Conservation (phyloP, 2,797 vertebrate species). For the Pteropus rufus region DNA sequence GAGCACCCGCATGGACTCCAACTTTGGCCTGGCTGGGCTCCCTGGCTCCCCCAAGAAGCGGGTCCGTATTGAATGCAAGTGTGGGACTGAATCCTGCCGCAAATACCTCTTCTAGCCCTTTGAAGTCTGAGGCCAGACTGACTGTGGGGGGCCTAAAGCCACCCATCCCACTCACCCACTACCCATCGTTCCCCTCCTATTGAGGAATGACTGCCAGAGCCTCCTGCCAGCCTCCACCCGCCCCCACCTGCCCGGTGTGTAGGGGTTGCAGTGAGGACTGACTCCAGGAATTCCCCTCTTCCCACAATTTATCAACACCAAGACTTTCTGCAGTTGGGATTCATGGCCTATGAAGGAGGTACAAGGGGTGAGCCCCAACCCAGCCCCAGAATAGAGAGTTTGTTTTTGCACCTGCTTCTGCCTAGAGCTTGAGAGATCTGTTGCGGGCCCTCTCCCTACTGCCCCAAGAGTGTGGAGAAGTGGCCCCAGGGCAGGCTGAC, state of each 20-base stretch:
- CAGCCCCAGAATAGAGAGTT: background rate
- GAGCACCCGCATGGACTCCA: conserved; percentile 93
- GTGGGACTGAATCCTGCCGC: conserved; percentile 89
- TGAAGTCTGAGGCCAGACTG: conserved; percentile 56
- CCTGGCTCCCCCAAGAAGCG: conserved; percentile 89
- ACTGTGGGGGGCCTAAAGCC: conserved; percentile 19
- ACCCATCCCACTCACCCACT: background rate
- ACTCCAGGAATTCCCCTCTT: conserved; percentile 44
- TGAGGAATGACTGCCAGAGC: conserved; percentile 42
- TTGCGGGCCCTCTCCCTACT: background rate
- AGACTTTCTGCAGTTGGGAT: conserved; percentile 29
- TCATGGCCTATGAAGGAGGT: background rate
- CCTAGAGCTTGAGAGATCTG: conserved; percentile 32
- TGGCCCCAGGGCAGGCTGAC: background rate
- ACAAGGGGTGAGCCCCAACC: background rate
- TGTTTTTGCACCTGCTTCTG: conserved; percentile 51
- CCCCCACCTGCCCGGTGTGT: background rate
- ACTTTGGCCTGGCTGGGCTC: conserved; percentile 87
- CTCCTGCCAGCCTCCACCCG: conserved; percentile 25
- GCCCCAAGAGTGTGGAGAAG: background rate
- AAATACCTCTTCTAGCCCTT: conserved; percentile 90
- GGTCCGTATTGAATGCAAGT: conserved; percentile 91
- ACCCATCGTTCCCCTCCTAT: conserved; percentile 51
- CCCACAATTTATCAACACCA: background rate
- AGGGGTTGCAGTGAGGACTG: background rate